Evolutionary conservation across 1,140 invertebrate genomes (phyloP).

Genomic region (Orchesella cincta): DNA sequence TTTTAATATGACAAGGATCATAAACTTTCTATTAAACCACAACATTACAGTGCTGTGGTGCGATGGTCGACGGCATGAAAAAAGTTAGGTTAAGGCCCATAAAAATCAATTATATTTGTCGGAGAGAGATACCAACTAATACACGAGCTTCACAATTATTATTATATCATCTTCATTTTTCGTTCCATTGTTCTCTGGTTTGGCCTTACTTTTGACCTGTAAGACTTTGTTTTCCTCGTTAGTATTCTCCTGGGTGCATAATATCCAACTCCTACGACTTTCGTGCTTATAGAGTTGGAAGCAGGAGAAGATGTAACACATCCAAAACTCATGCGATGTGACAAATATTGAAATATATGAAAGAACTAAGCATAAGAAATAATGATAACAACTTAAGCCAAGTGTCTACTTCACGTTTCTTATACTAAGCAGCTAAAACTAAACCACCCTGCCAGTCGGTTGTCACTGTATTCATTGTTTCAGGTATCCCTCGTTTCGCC

Average conservation of each 20-base stretch:
- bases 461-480: not conserved
- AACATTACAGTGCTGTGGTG: not conserved
- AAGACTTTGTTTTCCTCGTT: constrained; percentile 8
- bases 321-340: not conserved
- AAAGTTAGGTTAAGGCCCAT: constrained; percentile 17
- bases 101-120: constrained; percentile 28
- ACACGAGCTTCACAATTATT: not conserved
- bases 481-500: no score
- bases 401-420: constrained; percentile 6
- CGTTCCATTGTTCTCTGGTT: not conserved
- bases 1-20: constrained; percentile 22
- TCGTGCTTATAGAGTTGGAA: not conserved
- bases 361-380: constrained; percentile 22
- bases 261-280: not conserved
- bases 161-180: not conserved
- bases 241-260: constrained; percentile 4
- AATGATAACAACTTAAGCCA: constrained; percentile 20
- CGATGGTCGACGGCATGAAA: not conserved
- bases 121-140: not conserved
- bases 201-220: not conserved
- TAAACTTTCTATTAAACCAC: constrained; percentile 22
- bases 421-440: no score
- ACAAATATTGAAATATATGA: no score
- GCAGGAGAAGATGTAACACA: constrained; percentile 5
- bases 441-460: constrained; percentile 13